Percentiles rank a stretch among this genome's conserved stretches.
phyloP scores from a whole-genome alignment of 2,888 invertebrate genomes.

The Ommatoiulus sabulosus region DNA sequence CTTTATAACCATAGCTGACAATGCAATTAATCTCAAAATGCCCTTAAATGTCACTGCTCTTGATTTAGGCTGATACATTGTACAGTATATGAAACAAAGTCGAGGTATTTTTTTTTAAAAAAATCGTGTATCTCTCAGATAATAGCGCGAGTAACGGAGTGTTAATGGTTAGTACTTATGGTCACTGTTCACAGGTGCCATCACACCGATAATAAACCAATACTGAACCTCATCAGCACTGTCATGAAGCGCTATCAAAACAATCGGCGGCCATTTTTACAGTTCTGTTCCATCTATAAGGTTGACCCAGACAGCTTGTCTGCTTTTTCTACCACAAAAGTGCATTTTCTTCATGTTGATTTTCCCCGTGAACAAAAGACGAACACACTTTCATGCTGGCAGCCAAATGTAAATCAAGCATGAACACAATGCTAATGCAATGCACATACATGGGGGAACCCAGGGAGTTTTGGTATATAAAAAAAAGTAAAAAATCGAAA shows the following conservation, averaged over 20 bases:
- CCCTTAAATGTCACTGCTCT: too few species aligned
- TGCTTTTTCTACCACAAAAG: constrained; percentile 33
- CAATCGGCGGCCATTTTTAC: not conserved
- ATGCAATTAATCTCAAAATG: too few species aligned
- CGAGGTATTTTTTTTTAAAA: too few species aligned
- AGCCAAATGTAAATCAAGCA: constrained; percentile 51
- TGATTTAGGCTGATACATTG: too few species aligned
- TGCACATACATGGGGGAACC: constrained; percentile 48
- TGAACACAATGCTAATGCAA: constrained; percentile 39
- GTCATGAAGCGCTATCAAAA: not conserved
- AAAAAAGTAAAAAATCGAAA: constrained; percentile 39
- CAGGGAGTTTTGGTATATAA: not conserved
- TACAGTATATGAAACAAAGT: too few species aligned
- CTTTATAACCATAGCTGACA: too few species aligned
- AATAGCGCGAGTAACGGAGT: too few species aligned
- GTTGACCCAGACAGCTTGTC: constrained; percentile 50
- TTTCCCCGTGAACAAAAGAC: constrained; percentile 23
- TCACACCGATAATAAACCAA: not conserved
- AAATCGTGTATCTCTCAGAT: too few species aligned
- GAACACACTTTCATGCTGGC: constrained; percentile 31
- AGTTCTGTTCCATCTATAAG: not conserved
- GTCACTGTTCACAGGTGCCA: too few species aligned
- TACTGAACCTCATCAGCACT: not conserved
- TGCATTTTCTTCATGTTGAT: constrained; percentile 47
- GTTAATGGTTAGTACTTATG: too few species aligned